A percentile compares a stretch with the other conserved stretches of the same genome.
These are phyloP conservation scores for Montipora capitata DNA, from an alignment of 92 coral and sea anemone genomes.

Conservation along the genomic window DNA sequence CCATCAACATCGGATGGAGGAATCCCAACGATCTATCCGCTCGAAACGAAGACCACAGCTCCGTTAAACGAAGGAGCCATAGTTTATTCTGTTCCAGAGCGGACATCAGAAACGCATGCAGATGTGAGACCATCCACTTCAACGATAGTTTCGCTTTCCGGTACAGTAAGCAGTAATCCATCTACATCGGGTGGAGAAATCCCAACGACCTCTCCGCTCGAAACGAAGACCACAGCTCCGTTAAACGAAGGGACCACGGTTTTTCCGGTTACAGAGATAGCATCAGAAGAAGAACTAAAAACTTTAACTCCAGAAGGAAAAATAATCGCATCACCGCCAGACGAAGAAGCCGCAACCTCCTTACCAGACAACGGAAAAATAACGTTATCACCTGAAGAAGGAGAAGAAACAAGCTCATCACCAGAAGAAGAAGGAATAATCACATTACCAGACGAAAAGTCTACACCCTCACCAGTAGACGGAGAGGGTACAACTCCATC, in stretches of 20 bases:
- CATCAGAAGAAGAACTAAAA: no score
- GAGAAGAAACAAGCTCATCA: not conserved
- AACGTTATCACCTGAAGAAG: not conserved
- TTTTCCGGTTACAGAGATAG: no score
- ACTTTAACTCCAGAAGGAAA: not conserved
- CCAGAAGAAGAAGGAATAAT: slow-evolving; percentile 6
- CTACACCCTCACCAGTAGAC: not conserved
- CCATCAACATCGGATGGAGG: no score
- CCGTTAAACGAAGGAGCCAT: no score
- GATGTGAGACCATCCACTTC: no score
- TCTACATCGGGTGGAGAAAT: no score
- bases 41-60: no score
- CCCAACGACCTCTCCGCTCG: no score
- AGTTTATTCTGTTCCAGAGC: no score
- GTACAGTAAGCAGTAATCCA: not conserved
- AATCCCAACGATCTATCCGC: no score
- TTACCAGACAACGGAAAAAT: not conserved
- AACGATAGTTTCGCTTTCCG: not conserved
- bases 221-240: no score
- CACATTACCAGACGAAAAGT: not conserved
- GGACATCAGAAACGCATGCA: no score
- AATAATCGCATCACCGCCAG: not conserved
- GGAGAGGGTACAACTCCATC: not conserved
- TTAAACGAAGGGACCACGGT: not conserved
- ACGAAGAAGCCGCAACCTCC: not conserved